These are phyloP conservation scores for Pteromalus puparum DNA, from an alignment of 1,140 invertebrate genomes.

Conservation along the genomic window DNA sequence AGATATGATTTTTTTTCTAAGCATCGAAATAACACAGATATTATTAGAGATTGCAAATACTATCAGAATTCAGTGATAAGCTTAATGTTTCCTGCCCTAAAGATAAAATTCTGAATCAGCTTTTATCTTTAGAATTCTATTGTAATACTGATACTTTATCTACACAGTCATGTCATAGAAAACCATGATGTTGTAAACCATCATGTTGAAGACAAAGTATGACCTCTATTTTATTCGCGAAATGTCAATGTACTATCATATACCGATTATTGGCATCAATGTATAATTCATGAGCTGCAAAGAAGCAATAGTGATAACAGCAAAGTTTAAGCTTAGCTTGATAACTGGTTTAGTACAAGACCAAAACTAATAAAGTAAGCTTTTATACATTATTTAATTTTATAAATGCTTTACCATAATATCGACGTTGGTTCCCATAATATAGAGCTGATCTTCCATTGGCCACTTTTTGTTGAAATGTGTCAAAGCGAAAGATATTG, in stretches of 20 bases:
- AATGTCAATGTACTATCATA: neutral
- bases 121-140: constrained; percentile 11
- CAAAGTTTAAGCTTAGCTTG: neutral
- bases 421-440: constrained; percentile 91
- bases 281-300: neutral
- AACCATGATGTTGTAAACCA: neutral
- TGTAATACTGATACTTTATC: constrained; percentile 25
- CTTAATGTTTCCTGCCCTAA: constrained; percentile 21
- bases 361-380: neutral
- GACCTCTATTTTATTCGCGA: neutral
- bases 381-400: constrained; percentile 5
- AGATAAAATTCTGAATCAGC: constrained; percentile 45
- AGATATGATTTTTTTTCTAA: neutral
- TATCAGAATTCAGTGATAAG: neutral
- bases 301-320: constrained; percentile 9
- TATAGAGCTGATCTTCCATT: constrained; percentile 90
- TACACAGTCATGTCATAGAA: neutral
- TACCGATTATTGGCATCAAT: neutral
- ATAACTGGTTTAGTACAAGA: neutral
- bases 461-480: constrained; percentile 90
- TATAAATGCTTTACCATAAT: constrained; percentile 81
- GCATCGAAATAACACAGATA: neutral
- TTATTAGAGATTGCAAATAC: neutral
- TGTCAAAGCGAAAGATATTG: constrained; percentile 86
- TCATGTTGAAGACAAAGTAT: neutral